Evolutionary conservation across 2,797 vertebrate genomes (phyloP), one percentile per base, ranked within the genome.

Genomic region (Chelidonichthys spinosus): DNA sequence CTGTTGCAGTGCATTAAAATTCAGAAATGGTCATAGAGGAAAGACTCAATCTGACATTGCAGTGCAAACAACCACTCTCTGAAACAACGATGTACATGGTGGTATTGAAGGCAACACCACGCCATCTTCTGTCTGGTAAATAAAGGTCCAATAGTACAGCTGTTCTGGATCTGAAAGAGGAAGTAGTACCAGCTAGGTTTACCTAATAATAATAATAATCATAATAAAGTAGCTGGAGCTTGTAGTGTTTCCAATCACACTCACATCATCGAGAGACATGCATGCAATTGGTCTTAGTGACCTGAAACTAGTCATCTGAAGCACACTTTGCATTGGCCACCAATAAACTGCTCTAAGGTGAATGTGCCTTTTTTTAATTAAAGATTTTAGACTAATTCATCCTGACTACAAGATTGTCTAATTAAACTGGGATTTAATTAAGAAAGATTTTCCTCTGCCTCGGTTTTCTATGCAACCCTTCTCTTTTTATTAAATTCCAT

Each of bases 361-460:
- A 63, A 47, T 50, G 5, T 9, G 43, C 17, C 15, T 43, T 71
- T 61, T 61, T 52, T 43, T 61, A 64, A 64, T 49, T 7, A 56
- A 46, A 74, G 3, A 50, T 77, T 70, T 52, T 17, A 36, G 13
- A 47, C 18, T 67, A 63, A 68, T 32, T 63, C 36, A 69, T 59
- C 60, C 39, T 67, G 18, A 11, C 18, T 68, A 25, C 17, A 64
- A 61, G 37, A 58, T 39, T 7, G 7, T 32, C 52, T 56, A 63
- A 83, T 81, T 74, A 72, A 53, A 56, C 47, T 40, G 18, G 69
- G 43, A 70, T 78, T 65, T 69, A 43, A 70, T 79, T 62, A 71
- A 68, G 69, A 67, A 69, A 72, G 64, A 72, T 63, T n/a, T 37
- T 47, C 17, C 36, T 67, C 63, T 64, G 37, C 11, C 58, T 72